Conservation (phyloP, 92 coral and sea anemone species). For the Parazoanthus darwini region DNA sequence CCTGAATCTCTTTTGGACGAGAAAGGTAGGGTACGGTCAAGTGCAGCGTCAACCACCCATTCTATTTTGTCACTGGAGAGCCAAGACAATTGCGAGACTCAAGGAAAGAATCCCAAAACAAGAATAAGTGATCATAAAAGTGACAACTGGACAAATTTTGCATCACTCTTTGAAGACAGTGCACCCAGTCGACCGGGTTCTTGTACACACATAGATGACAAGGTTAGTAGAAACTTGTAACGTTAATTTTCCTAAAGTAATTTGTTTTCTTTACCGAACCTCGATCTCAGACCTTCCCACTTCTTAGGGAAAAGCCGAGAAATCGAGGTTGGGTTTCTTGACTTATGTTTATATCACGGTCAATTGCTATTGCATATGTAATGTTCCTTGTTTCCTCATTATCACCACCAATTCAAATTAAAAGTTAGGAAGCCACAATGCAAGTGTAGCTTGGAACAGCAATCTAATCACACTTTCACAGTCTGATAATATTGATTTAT, state of each 20-base stretch:
- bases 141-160: background rate
- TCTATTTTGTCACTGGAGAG: background rate
- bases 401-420: too few species aligned
- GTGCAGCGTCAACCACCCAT: background rate
- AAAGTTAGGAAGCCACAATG: too few species aligned
- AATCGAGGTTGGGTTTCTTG: too few species aligned
- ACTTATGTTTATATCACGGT: too few species aligned
- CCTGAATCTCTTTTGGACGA: background rate
- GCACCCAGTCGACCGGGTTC: background rate
- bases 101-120: background rate
- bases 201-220: background rate
- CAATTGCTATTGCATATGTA: too few species aligned
- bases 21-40: background rate
- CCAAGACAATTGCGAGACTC: background rate
- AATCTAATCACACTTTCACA: too few species aligned
- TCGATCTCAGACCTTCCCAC: too few species aligned
- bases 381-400: too few species aligned
- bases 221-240: slow-evolving; percentile 15
- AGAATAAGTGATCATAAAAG: background rate
- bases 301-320: too few species aligned
- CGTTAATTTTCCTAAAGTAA: background rate
- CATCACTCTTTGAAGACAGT: background rate
- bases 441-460: too few species aligned
- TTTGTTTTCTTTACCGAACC: background rate
- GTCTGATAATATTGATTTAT: too few species aligned